Evolutionary conservation across 2,888 invertebrate species (phyloP).

Genomic region (Mythimna loreyi): DNA sequence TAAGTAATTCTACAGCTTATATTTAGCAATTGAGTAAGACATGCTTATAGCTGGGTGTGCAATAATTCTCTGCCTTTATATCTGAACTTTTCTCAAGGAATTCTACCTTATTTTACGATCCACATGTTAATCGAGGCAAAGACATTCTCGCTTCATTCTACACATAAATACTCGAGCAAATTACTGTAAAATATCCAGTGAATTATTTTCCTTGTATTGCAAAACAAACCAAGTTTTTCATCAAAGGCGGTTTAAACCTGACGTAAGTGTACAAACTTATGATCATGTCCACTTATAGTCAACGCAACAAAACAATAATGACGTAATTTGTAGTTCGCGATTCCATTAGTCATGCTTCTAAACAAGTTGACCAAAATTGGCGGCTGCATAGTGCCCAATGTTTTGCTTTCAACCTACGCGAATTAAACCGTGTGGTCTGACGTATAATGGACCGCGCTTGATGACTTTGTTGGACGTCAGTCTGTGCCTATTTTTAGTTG

Average conservation of each 20-base stretch:
- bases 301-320: slow-evolving; percentile 41
- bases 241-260: slow-evolving; percentile 24
- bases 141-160: slow-evolving; percentile 20
- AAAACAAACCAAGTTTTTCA: slow-evolving; percentile 17
- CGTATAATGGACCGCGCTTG: slow-evolving; percentile 32
- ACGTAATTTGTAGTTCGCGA: slow-evolving; percentile 52
- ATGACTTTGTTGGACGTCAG: slow-evolving; percentile 32
- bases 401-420: slow-evolving; percentile 42
- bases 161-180: slow-evolving; percentile 7
- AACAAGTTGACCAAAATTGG: slow-evolving; percentile 51
- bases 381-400: slow-evolving; percentile 9
- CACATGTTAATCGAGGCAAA: slow-evolving; percentile 15
- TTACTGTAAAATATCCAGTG: slow-evolving; percentile 1
- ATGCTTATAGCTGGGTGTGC: slow-evolving; percentile 1
- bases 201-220: slow-evolving; percentile 23
- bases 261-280: slow-evolving; percentile 36
- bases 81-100: slow-evolving; percentile 32
- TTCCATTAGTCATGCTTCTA: slow-evolving; percentile 57
- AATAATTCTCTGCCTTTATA: slow-evolving; percentile 37
- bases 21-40: slow-evolving; percentile 8
- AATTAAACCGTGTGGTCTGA: slow-evolving; percentile 30
- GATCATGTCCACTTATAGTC: slow-evolving; percentile 45
- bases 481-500: slow-evolving; percentile 37
- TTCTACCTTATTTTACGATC: slow-evolving; percentile 18
- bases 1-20: slow-evolving; percentile 3